A percentile compares a stretch with the other conserved stretches of the same genome.
Conservation (phyloP, 2,113 vertebrate species). For the Prinia subflava region DNA sequence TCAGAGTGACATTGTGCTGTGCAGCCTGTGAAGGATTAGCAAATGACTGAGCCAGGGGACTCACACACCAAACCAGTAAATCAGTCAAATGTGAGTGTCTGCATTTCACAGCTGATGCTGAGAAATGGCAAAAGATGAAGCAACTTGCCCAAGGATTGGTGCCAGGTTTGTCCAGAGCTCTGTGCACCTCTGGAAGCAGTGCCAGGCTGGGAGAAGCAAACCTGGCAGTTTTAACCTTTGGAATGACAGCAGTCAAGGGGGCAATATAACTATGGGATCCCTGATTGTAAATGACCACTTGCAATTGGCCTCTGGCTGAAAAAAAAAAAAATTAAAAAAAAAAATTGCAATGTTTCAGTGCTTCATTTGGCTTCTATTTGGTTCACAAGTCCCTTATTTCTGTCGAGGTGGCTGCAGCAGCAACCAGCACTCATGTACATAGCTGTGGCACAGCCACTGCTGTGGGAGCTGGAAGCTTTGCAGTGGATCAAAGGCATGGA, state of each 20-base stretch:
- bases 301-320: neutral
- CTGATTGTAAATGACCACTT: neutral
- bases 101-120: neutral
- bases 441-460: neutral
- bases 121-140: neutral
- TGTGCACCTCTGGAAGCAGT: neutral
- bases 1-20: neutral
- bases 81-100: neutral
- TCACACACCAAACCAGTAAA: neutral
- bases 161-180: neutral
- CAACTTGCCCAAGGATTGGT: neutral
- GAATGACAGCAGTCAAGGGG: neutral
- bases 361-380: neutral
- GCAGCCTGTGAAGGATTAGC: neutral
- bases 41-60: neutral
- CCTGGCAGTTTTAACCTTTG: neutral
- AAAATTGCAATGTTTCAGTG: neutral
- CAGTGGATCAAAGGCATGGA: neutral
- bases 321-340: neutral
- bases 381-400: neutral
- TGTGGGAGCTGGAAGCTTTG: neutral
- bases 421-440: fast-evolving
- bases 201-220: neutral
- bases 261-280: neutral
- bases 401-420: neutral